phyloP scores from a whole-genome alignment of 2,113 vertebrate genomes.

The Saccopteryx bilineata region DNA sequence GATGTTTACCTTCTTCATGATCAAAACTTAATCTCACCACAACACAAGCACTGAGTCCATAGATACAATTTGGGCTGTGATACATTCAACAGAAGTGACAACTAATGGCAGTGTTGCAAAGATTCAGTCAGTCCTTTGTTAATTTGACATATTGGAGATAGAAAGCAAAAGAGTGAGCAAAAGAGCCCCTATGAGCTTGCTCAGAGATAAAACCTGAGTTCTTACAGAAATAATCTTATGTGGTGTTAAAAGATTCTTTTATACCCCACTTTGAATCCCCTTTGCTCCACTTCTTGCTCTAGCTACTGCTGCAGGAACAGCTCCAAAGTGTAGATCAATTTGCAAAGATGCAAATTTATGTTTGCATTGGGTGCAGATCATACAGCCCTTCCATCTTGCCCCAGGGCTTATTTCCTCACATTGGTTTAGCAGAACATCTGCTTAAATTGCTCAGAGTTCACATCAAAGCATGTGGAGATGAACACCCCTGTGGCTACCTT shows the following conservation, averaged over 20 bases:
- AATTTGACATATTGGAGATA: not conserved
- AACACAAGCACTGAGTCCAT: not conserved
- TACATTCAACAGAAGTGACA: not conserved
- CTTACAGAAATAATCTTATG: not conserved
- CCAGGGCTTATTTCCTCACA: not conserved
- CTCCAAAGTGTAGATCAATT: not conserved
- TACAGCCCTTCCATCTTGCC: not conserved
- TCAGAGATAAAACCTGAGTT: not conserved
- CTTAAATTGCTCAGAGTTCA: not conserved
- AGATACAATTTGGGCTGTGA: not conserved
- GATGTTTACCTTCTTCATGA: not conserved
- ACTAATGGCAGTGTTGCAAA: not conserved
- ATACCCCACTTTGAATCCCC: not conserved
- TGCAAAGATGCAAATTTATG: not conserved
- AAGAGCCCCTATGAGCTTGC: not conserved
- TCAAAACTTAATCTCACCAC: not conserved
- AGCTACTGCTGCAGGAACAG: not conserved
- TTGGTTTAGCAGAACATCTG: not conserved
- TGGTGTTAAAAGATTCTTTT: not conserved
- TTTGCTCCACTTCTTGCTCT: not conserved
- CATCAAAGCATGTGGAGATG: not conserved
- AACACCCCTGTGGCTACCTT: not conserved
- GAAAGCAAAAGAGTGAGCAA: not conserved
- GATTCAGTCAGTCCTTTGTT: not conserved
- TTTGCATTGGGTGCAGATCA: not conserved